phyloP scores from a whole-genome alignment of 2,888 invertebrate species.

The Megastigmus dorsalis region DNA sequence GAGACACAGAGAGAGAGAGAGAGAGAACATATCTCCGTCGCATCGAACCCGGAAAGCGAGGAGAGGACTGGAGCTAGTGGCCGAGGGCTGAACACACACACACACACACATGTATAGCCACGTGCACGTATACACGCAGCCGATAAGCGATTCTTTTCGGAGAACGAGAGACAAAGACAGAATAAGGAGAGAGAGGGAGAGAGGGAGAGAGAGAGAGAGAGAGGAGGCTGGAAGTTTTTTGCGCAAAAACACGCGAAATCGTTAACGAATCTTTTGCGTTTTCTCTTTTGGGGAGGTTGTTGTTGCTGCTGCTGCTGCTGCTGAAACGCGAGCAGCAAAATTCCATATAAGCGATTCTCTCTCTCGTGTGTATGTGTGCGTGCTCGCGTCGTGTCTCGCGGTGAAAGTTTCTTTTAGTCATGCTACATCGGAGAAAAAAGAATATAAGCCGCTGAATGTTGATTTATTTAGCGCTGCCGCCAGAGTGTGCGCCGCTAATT shows the following conservation, averaged over 20 bases:
- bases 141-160: slow-evolving; percentile 51
- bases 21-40: slow-evolving; percentile 36
- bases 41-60: slow-evolving; percentile 56
- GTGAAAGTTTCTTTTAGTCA: slow-evolving; percentile 28
- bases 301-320: not conserved
- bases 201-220: slow-evolving; percentile 2
- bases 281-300: slow-evolving; percentile 38
- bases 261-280: slow-evolving; percentile 53
- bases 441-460: slow-evolving; percentile 35
- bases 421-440: slow-evolving; percentile 15
- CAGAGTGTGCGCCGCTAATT: slow-evolving; percentile 43
- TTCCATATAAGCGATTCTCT: slow-evolving; percentile 43
- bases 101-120: too few species aligned
- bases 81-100: not conserved
- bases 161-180: slow-evolving; percentile 40
- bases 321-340: slow-evolving; percentile 43
- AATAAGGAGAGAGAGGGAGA: slow-evolving; percentile 48
- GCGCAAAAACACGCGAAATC: slow-evolving; percentile 53
- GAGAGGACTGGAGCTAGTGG: slow-evolving; percentile 3
- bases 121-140: not conserved
- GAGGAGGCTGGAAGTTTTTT: slow-evolving; percentile 55
- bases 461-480: slow-evolving; percentile 35
- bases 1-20: slow-evolving; percentile 12
- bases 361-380: not conserved
- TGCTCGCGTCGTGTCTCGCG: too few species aligned